Evolutionary conservation across 2,113 vertebrate genomes (phyloP), one percentile per base, ranked within the genome.

Genomic region (Phalacrocorax carbo): DNA sequence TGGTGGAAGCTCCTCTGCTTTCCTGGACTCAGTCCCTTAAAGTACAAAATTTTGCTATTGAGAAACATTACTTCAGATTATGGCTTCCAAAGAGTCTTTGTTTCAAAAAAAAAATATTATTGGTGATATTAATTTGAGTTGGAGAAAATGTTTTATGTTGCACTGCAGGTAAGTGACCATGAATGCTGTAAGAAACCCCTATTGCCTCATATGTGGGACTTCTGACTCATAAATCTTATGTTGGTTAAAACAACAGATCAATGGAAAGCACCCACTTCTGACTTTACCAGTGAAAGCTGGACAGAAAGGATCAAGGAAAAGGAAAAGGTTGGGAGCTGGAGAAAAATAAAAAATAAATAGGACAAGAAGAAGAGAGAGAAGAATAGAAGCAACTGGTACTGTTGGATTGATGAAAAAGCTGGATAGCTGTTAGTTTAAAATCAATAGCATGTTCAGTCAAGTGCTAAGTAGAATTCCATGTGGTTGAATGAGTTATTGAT

Each of bases 401-500:
- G 16, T 12, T 82, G 69, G 40, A 68, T 44, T 66, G 58, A 75
- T 68, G 84, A 80, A 94, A 96, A 92, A 58, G 6, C 36, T 75
- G 42, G 30, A 64, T 70, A 91, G 46, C 34, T 75, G 54, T 93
- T 96, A 88, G 40, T 77, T 88, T 90, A 93, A 90, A 96, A 96
- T 97, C 97, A 78, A 95, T 97, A 80, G 12, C 11, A 79, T 93
- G 70, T 71, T 96, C 93, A 94, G 78, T 85, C 94, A 93, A 86
- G 82, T 86, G 68, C 69, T 72, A 94, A 95, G 96, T 46, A 96
- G 68, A 93, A 95, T 95, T 96, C 54, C 38, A 66, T 78, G 62
- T 78, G 91, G 80, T 80, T 95, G 96, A 96, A 88, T 20, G 66
- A 96, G 79, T 96, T 97, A 95, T 97, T 92, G 94, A 97, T 95